These are phyloP conservation scores for Callyntrura sp. DNA, from an alignment of 2,888 invertebrate genomes.

Conservation along the genomic window DNA sequence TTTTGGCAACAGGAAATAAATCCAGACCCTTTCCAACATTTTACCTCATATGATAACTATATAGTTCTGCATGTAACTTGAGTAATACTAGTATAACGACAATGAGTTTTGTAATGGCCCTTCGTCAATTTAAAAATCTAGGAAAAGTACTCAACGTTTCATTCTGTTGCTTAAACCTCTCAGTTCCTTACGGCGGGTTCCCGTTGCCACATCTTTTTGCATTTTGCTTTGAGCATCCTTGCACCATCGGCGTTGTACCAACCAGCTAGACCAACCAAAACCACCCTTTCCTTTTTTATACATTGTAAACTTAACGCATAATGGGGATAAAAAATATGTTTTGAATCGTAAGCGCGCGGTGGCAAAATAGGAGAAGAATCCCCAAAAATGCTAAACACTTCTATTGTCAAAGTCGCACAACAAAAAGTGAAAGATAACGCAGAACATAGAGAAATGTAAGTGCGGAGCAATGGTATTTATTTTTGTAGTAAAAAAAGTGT, in stretches of 20 bases:
- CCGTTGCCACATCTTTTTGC: slow-evolving; percentile 56
- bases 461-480: slow-evolving; percentile 1
- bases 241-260: neutral
- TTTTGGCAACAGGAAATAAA: slow-evolving; percentile 46
- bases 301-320: slow-evolving; percentile 12
- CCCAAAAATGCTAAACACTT: slow-evolving; percentile 58
- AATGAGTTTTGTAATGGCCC: slow-evolving; percentile 5
- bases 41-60: too few species aligned
- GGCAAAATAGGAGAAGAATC: slow-evolving; percentile 35
- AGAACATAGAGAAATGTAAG: neutral
- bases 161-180: slow-evolving; percentile 76
- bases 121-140: slow-evolving; percentile 33
- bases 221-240: slow-evolving; percentile 21
- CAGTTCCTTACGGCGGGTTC: slow-evolving; percentile 72
- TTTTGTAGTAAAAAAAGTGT: neutral
- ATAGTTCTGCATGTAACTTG: neutral
- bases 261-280: slow-evolving; percentile 6
- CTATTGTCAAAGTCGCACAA: slow-evolving; percentile 34
- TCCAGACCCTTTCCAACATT: slow-evolving; percentile 7
- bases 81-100: neutral
- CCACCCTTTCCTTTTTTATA: slow-evolving; percentile 8
- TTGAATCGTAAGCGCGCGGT: slow-evolving; percentile 40
- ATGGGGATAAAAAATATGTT: slow-evolving; percentile 43
- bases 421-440: slow-evolving; percentile 30
- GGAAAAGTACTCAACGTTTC: slow-evolving; percentile 65